Evolutionary conservation across 2,113 vertebrate species (phyloP).

Genomic region (Passerina amoena): DNA sequence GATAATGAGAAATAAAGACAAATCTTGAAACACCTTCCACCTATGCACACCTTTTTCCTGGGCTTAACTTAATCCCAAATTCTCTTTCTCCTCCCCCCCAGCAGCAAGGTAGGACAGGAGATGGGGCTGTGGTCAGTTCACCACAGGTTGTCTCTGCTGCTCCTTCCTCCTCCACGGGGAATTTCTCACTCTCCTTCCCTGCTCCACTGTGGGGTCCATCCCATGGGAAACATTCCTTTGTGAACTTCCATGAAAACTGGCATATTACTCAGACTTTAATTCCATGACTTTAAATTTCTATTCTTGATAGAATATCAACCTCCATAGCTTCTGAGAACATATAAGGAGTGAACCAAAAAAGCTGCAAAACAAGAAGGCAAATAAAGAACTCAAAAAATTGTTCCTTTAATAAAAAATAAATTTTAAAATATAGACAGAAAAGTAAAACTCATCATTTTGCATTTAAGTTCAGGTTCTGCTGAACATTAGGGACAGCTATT

Average conservation of each 20-base stretch:
- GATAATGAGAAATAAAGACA: background rate
- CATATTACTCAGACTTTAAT: background rate
- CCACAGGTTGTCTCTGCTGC: background rate
- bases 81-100: background rate
- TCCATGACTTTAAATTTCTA: background rate
- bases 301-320: background rate
- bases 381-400: background rate
- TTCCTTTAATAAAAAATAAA: background rate
- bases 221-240: background rate
- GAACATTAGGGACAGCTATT: background rate
- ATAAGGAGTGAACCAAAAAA: background rate
- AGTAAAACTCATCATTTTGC: background rate
- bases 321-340: background rate
- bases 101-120: fast-evolving
- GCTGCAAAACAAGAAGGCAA: background rate
- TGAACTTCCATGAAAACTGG: background rate
- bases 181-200: background rate
- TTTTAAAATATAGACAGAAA: background rate
- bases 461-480: background rate
- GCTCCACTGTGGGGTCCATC: background rate
- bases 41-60: background rate
- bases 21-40: background rate
- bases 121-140: background rate
- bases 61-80: background rate
- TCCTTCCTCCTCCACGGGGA: background rate